A percentile compares a stretch with the other conserved stretches of the same genome.
Evolutionary conservation across 2,113 vertebrate genomes (phyloP).

Genomic region (Noturus placidus): DNA sequence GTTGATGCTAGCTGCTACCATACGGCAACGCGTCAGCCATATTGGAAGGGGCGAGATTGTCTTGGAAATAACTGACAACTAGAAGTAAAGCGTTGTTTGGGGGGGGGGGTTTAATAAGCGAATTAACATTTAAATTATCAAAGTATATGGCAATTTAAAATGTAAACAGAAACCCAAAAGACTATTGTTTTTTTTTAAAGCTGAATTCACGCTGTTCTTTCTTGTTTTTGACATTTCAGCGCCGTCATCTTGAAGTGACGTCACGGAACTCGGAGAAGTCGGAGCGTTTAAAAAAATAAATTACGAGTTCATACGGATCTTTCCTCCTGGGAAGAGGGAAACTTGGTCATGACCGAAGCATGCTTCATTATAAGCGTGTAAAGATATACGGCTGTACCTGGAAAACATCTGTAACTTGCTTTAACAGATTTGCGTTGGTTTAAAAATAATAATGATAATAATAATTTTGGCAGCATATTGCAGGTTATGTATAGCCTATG

Average conservation of each 20-base stretch:
- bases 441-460: too few species aligned
- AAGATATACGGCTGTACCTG: neutral
- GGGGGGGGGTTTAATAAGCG: neutral
- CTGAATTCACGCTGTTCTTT: neutral
- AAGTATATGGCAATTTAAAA: neutral
- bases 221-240: neutral
- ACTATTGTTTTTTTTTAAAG: neutral
- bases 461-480: neutral
- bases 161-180: neutral
- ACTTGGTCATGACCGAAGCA: neutral
- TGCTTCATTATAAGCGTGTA: neutral
- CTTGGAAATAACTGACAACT: neutral
- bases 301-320: neutral
- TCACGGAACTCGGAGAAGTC: neutral
- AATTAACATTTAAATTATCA: neutral
- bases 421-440: neutral
- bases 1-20: neutral
- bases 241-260: neutral
- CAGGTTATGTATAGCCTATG: neutral
- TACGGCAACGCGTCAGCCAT: neutral
- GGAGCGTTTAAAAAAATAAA: neutral
- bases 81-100: neutral
- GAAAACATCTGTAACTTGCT: neutral
- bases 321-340: neutral
- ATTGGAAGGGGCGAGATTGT: neutral